These are phyloP conservation scores for Drosophila neonasuta DNA, from an alignment of 2,888 invertebrate species.

Conservation along the genomic window DNA sequence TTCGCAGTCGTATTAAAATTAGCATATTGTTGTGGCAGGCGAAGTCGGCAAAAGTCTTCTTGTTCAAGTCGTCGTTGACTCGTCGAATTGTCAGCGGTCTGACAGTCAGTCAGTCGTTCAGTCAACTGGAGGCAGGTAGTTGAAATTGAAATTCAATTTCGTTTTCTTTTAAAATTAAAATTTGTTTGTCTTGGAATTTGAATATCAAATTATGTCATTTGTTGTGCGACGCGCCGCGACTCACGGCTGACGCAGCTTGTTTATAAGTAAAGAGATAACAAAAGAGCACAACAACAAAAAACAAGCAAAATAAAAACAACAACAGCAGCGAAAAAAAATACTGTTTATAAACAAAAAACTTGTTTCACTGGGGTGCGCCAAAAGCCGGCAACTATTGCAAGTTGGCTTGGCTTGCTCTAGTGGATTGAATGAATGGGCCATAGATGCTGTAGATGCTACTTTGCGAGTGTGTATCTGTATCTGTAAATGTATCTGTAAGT, in stretches of 20 bases:
- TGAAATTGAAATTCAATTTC: conserved; percentile 75
- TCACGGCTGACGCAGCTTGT: conserved; percentile 21
- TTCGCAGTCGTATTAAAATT: conserved; percentile 38
- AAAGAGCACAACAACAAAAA: conserved; percentile 32
- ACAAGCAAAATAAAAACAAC: conserved; percentile 17
- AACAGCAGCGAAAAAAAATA: conserved; percentile 22
- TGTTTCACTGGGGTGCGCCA: conserved; percentile 57
- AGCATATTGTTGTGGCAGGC: conserved; percentile 36
- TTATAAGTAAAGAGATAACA: conserved; percentile 25
- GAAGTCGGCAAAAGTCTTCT: neutral
- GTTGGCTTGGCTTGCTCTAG: conserved; percentile 37
- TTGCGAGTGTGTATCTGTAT: neutral
- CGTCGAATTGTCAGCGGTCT: conserved; percentile 23
- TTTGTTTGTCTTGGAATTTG: conserved; percentile 73
- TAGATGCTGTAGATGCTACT: conserved; percentile 16
- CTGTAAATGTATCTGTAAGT: conserved; percentile 1
- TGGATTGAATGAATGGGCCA: conserved; percentile 50
- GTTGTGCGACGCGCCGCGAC: conserved; percentile 41
- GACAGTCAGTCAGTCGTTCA: conserved; percentile 18
- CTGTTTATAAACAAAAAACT: conserved; percentile 73
- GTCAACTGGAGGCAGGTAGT: conserved; percentile 60
- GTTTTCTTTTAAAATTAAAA: conserved; percentile 75
- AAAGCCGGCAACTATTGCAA: conserved; percentile 59
- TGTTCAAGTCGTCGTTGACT: conserved; percentile 1
- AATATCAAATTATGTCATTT: conserved; percentile 77